Base-by-base conservation (phyloP, 2,888 invertebrate genomes). In the Platycheirus rosarum region DNA sequence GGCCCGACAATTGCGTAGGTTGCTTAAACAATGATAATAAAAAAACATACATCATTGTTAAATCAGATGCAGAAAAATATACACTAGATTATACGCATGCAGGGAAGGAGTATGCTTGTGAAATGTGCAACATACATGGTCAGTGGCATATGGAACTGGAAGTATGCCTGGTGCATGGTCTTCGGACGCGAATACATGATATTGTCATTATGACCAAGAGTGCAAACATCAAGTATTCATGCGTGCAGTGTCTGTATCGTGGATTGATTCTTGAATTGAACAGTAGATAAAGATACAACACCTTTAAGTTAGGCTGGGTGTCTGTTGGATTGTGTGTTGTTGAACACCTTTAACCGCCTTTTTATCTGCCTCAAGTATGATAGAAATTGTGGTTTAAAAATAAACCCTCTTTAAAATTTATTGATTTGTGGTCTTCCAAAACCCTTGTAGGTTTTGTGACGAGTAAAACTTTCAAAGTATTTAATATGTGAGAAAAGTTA, bases 21-120 rank as follows among this genome's bases (percentile, higher is more conserved):
- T 63, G 26, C n/a, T 63, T 32, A 7, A 44, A 60, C 44, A 69
- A 51, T 77, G 71, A 77, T 77, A 71, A 66, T 57, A 75, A 73
- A 78, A n/a, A 78, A 62, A 53, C 23, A 46, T 53, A 62, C 73
- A 53, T 57, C 42, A 48, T 62, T 73, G 60, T 68, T 66, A 62
- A 78, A 68, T 73, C 73, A 73, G 66, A 68, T 68, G 60, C 68
- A 73, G 53, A 57, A 40, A 57, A 14, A 8, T 37, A 13, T 1
- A 26, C 6, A 26, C 2, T 32, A 32, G 4, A 32, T 32, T 7
- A 7, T 1, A 32, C 29, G 7, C 8, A 8, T 8, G 8, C 1
- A 32, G 29, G 4, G 29, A 7, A 8, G n/a, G 29, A 32, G 8
- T 32, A 7, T 32, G 29, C 29, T 16, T 20, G 20, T 35, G 32